Conservation (phyloP, 1,140 invertebrate genomes). For the Laodelphax striatellus region DNA sequence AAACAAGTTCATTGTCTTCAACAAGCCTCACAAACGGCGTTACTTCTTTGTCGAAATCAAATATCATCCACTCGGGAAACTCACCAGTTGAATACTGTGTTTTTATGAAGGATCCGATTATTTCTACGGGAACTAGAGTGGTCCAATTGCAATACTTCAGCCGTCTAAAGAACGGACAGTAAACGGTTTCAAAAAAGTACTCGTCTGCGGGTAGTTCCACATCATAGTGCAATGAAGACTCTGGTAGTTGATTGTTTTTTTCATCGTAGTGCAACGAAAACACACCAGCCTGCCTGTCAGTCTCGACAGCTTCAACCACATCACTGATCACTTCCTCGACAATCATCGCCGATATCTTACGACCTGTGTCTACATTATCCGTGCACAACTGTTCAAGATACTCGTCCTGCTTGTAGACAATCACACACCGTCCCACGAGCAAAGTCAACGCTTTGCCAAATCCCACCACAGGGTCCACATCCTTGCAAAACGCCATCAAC, state of each 20-base stretch:
- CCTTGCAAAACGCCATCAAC: slow-evolving; percentile 45
- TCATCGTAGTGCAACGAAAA: background rate
- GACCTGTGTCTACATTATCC: background rate
- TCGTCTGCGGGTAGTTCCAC: too few species aligned
- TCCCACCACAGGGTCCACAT: slow-evolving; percentile 35
- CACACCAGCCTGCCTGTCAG: background rate
- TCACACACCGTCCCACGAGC: background rate
- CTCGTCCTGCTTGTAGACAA: background rate
- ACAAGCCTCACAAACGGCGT: too few species aligned
- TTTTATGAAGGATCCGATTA: too few species aligned
- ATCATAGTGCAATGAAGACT: too few species aligned
- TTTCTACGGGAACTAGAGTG: too few species aligned
- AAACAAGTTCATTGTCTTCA: too few species aligned
- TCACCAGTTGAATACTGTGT: too few species aligned
- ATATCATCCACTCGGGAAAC: too few species aligned
- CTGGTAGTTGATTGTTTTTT: background rate
- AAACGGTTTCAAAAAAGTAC: too few species aligned
- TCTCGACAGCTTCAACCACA: background rate
- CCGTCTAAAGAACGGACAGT: too few species aligned
- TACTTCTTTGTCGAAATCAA: too few species aligned
- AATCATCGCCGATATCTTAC: background rate
- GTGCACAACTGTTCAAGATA: background rate
- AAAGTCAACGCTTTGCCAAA: slow-evolving; percentile 41
- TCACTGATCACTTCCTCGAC: background rate
- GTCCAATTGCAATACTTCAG: too few species aligned